phyloP scores from a whole-genome alignment of 2,888 invertebrate genomes.

The Drosophila prolongata region DNA sequence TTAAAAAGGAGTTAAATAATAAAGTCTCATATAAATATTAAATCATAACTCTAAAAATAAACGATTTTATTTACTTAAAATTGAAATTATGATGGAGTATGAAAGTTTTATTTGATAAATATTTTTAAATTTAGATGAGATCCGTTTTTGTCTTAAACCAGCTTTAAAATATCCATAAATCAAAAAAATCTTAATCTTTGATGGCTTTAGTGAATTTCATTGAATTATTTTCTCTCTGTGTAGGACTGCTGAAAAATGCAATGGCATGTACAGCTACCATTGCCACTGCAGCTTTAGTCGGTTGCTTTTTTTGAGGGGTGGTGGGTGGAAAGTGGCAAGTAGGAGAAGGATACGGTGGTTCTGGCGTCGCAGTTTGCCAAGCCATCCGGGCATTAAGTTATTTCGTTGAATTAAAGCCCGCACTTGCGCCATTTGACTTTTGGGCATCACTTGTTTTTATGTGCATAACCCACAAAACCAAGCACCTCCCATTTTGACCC shows the following conservation, averaged over 20 bases:
- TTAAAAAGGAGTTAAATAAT: too few species aligned
- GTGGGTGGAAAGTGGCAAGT: conserved; percentile 5
- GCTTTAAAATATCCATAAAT: too few species aligned
- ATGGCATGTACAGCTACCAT: conserved; percentile 42
- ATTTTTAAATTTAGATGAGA: too few species aligned
- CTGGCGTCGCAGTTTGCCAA: conserved; percentile 46
- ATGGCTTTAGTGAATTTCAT: too few species aligned
- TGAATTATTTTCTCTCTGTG: neutral
- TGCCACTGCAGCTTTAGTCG: conserved; percentile 21
- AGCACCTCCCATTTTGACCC: neutral
- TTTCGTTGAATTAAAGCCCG: conserved; percentile 69
- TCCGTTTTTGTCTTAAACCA: too few species aligned
- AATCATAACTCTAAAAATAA: too few species aligned
- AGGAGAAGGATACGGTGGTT: conserved; percentile 7
- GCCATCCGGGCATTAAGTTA: conserved; percentile 69
- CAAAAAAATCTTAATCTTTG: too few species aligned
- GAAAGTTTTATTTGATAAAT: too few species aligned
- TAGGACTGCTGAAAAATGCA: conserved; percentile 25
- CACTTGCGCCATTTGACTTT: conserved; percentile 70
- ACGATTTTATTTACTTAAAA: too few species aligned
- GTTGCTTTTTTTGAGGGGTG: conserved; percentile 15
- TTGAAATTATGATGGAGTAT: too few species aligned
- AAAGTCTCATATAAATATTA: too few species aligned
- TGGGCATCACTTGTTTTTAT: conserved; percentile 58
- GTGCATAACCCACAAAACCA: conserved; percentile 46